A percentile compares a stretch with the other conserved stretches of the same genome.
Conservation (phyloP, 2,113 vertebrate genomes). For the Rhabdornis inornatus region DNA sequence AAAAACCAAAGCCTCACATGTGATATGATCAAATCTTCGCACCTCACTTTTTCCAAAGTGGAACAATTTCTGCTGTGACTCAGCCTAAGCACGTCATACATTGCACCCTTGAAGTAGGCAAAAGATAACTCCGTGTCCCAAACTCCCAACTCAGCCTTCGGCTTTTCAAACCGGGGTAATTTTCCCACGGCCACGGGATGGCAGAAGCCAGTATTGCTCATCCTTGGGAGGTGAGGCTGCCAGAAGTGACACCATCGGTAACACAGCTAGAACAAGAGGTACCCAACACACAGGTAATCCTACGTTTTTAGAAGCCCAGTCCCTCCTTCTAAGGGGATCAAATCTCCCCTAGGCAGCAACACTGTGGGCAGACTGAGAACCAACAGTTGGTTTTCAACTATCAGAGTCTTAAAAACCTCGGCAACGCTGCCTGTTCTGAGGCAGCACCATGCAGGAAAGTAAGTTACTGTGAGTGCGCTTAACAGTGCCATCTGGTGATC, state of each 20-base stretch:
- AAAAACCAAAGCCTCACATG: not conserved
- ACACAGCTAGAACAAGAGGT: not conserved
- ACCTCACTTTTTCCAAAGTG: constrained; percentile 7
- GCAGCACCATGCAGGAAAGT: accelerated
- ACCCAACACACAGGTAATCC: not conserved
- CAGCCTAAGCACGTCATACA: not conserved
- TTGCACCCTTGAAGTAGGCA: not conserved
- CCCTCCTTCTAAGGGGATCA: not conserved
- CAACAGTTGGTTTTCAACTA: not conserved
- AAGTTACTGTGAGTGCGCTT: accelerated
- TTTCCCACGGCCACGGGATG: not conserved
- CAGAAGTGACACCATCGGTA: not conserved
- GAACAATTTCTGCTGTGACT: constrained; percentile 15
- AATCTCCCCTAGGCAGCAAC: not conserved
- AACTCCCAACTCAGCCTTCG: not conserved
- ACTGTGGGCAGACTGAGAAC: not conserved
- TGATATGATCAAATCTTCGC: not conserved
- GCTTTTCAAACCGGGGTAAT: not conserved
- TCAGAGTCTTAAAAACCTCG: not conserved
- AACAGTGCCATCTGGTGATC: constrained; percentile 32
- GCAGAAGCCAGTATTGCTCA: not conserved
- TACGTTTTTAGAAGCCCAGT: not conserved
- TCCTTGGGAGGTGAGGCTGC: not conserved
- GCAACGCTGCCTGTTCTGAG: accelerated
- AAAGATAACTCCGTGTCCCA: not conserved